Evolutionary conservation across 2,113 vertebrate species (phyloP), one percentile per base, ranked within the genome.

Genomic region (Ia io): DNA sequence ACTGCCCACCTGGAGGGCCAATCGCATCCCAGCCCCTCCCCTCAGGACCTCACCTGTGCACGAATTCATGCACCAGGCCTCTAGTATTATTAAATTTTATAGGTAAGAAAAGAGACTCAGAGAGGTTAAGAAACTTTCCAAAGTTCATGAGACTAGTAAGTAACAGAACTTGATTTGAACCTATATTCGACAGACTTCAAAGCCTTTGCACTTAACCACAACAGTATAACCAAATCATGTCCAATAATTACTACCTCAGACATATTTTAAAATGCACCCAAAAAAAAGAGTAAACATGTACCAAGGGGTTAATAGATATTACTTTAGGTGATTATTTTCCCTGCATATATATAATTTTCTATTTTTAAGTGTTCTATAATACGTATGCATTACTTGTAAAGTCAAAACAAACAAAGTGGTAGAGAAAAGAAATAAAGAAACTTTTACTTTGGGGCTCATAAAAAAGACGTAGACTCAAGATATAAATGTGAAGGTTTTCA

Each of bases 51-150:
- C 23, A 59, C 56, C 22, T 59, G 22, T 59, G 56, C 56, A 59
- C 1, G 9, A 56, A 56, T 56, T 56, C 7, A 22, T 56, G 20
- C 53, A 22, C 20, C 20, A 20, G 8, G 53, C 53, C 20, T 56
- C 53, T 56, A 59, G 56, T 63, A 88, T 25, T 49, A 47, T 74
- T 91, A 88, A 76, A 89, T 44, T 79, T 93, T 84, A 89, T 30
- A 91, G 51, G 71, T 84, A n/a, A 93, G n/a, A 30, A 93, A 85
- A 88, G 13, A 85, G 59, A 93, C 16, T 63, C 44, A 95, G 30
- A 61, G 12, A 88, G 18, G 28, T 91, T 47, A 89, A 95, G 70
- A 78, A 63, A 85, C 18, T 65, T 91, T 53, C 71, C 49, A 63
- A 92, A 82, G 32, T 86, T 92, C 74, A 88, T 22, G 40, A 22